phyloP scores from a whole-genome alignment of 2,113 vertebrate species.

The Raja brachyura region DNA sequence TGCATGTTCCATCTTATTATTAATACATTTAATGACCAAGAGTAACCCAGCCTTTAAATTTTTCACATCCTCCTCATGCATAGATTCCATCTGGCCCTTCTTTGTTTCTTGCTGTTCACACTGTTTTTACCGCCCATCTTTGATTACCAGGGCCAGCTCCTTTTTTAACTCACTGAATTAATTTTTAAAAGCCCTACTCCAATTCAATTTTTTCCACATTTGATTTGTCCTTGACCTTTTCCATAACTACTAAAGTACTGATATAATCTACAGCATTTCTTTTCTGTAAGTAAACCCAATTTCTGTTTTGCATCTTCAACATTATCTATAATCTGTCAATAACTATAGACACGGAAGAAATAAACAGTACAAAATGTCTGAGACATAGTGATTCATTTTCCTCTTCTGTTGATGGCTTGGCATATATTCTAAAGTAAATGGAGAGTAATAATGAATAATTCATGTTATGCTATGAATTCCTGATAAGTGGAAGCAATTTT shows the following conservation, averaged over 20 bases:
- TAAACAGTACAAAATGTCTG: slow-evolving; percentile 18
- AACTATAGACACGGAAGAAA: slow-evolving; percentile 11
- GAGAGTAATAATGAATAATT: slow-evolving; percentile 33
- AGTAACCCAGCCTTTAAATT: not conserved
- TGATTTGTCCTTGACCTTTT: not conserved
- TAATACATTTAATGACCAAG: not conserved
- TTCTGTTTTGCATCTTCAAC: not conserved
- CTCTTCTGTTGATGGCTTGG: not conserved
- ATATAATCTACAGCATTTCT: slow-evolving; percentile 9
- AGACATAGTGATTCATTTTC: slow-evolving; percentile 13
- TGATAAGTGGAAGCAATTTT: slow-evolving; percentile 17
- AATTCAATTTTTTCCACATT: not conserved
- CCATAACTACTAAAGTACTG: not conserved
- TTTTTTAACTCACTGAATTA: slow-evolving; percentile 5
- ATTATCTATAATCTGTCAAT: not conserved
- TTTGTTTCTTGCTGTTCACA: not conserved
- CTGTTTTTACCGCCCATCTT: not conserved
- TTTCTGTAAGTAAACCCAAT: not conserved
- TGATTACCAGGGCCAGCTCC: not conserved
- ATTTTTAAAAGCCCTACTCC: not conserved
- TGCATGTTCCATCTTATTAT: not conserved
- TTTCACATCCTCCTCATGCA: not conserved
- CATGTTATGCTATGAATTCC: slow-evolving; percentile 7
- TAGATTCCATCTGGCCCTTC: not conserved
- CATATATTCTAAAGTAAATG: slow-evolving; percentile 17